Evolutionary conservation across 2,797 vertebrate species (phyloP).

Genomic region (Tauraco hartlaubi): DNA sequence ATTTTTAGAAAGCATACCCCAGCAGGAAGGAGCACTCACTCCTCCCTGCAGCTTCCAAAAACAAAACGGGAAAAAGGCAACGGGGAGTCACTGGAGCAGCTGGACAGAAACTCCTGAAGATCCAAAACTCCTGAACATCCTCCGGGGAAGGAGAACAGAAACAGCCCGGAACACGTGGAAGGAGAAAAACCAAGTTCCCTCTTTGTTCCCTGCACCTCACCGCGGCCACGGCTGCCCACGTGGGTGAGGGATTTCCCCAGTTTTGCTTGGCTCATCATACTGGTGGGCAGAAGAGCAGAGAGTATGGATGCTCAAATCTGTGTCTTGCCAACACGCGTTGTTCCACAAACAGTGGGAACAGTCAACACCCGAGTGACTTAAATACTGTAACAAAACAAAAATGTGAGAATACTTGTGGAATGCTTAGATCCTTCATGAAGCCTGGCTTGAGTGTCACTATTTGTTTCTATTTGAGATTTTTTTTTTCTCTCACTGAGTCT

Average conservation of each 20-base stretch:
- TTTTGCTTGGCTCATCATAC: not conserved
- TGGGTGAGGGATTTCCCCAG: not conserved
- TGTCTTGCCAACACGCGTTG: not conserved
- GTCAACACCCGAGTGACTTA: not conserved
- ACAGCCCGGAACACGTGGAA: accelerated
- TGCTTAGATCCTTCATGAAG: not conserved
- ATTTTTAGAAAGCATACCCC: not conserved
- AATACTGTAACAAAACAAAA: not conserved
- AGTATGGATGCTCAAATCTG: not conserved
- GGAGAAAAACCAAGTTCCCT: not conserved
- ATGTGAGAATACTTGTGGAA: not conserved
- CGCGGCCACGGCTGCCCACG: not conserved
- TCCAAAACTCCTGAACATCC: not conserved
- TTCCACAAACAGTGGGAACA: not conserved
- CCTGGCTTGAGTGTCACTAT: no score
- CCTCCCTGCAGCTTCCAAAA: not conserved
- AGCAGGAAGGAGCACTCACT: not conserved
- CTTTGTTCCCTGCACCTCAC: not conserved
- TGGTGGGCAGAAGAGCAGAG: not conserved
- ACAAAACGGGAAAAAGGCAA: not conserved
- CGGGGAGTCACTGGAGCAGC: not conserved
- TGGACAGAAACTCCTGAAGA: not conserved
- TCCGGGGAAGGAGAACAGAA: not conserved
- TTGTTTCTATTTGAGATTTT: not conserved
- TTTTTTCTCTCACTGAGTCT: not conserved